Percentiles rank a stretch among this genome's conserved stretches.
Evolutionary conservation across 2,888 invertebrate genomes (phyloP).

Genomic region (Calameuta idolon): DNA sequence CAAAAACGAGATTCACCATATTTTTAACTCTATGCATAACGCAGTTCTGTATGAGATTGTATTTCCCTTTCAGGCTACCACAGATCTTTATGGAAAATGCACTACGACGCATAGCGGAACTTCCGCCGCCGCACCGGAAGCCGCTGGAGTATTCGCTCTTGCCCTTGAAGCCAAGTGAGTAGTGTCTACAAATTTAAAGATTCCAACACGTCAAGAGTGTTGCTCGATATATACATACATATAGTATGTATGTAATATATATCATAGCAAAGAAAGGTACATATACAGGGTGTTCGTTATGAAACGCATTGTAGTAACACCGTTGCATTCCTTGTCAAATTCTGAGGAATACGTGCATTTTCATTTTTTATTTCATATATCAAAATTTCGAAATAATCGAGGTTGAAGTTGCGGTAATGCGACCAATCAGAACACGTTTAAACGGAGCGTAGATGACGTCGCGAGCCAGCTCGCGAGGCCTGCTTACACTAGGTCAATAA

Average conservation of each 20-base stretch:
- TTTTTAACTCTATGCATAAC: background rate
- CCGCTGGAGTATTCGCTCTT: conserved; percentile 97
- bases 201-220: background rate
- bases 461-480: no score
- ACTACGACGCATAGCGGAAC: conserved; percentile 99
- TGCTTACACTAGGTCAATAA: no score
- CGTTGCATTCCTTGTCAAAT: no score
- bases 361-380: no score
- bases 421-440: no score
- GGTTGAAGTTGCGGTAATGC: no score
- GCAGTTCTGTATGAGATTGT: background rate
- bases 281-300: background rate
- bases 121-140: conserved; percentile 99
- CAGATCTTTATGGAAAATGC: conserved; percentile 98
- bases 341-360: no score
- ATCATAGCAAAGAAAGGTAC: background rate
- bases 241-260: background rate
- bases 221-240: background rate
- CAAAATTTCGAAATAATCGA: no score
- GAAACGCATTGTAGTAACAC: no score
- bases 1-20: background rate
- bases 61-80: conserved; percentile 80
- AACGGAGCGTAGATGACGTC: no score
- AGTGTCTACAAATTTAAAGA: background rate
- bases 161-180: conserved; percentile 98